These are phyloP conservation scores for Pammene aurita DNA, from an alignment of 2,888 invertebrate genomes.

Conservation along the genomic window DNA sequence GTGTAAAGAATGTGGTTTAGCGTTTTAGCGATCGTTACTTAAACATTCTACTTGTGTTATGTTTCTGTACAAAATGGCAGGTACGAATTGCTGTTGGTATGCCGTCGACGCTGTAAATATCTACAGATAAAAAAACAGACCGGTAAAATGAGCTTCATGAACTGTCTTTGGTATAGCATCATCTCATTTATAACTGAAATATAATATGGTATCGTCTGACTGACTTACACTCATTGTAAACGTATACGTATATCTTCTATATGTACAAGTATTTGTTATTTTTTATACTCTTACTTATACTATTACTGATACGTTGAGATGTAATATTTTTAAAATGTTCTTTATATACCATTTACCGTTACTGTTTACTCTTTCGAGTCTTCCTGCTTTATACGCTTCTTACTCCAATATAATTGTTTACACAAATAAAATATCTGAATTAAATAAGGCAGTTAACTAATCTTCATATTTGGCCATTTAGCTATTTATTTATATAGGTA, in stretches of 20 bases:
- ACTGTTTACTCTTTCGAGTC: constrained; percentile 53
- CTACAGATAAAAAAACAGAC: background rate
- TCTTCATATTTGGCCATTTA: constrained; percentile 1
- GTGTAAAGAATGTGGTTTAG: constrained; percentile 18
- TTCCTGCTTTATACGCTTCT: constrained; percentile 54
- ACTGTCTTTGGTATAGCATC: constrained; percentile 9
- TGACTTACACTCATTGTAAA: constrained; percentile 31
- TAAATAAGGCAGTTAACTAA: background rate
- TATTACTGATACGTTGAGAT: constrained; percentile 25
- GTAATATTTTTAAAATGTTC: constrained; percentile 48
- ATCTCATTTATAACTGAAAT: constrained; percentile 10
- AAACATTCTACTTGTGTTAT: constrained; percentile 25
- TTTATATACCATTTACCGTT: constrained; percentile 51
- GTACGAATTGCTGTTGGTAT: background rate
- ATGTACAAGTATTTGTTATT: constrained; percentile 34
- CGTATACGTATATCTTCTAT: constrained; percentile 37
- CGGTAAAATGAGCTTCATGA: background rate
- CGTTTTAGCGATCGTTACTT: constrained; percentile 13
- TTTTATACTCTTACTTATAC: constrained; percentile 35
- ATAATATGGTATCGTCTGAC: constrained; percentile 19
- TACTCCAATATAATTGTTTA: constrained; percentile 40
- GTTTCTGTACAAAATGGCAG: constrained; percentile 9
- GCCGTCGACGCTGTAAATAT: background rate
- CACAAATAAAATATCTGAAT: constrained; percentile 22
- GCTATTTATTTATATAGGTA: constrained; percentile 11